Evolutionary conservation across 2,888 invertebrate genomes (phyloP), one percentile per base, ranked within the genome.

Genomic region (Tenthredo distinguenda): DNA sequence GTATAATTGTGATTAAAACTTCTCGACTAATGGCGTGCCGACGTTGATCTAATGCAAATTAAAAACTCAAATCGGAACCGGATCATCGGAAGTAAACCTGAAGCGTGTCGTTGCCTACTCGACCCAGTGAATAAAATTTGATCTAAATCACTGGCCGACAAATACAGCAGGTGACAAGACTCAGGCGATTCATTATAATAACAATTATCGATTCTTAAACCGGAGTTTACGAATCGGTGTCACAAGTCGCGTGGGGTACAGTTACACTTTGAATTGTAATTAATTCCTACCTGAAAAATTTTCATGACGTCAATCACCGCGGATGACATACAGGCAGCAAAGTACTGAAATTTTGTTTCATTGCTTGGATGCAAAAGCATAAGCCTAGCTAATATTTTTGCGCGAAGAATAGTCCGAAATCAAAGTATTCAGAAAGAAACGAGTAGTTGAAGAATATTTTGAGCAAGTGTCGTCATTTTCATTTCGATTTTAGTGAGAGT

Each of bases 41-140:
- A 15, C 26, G 43, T 21, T 55, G 21, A 77, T 34, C 34, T 18
- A 55, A 55, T 77, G 55, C 15, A 55, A 77, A 50, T 55, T 37
- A 12, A 21, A 47, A 74, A 10, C 34, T 15, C 21, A 76, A 47
- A 76, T 76, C 55, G 77, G 31, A 55, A 77, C 77, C 77, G 50
- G 50, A 31, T 55, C 50, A 34, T 50, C 31, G 50, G 77, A 77
- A 77, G 77, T 77, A 34, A 55, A 34, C 7, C 55, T 77, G 31
- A 10, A 31, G 47, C 21, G 55, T 26, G 34, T 5, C 18, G 21
- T 12, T 26, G 18, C 5, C 12, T 37, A 40, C 4, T 31, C 40
- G 47, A 76, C 76, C 26, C 26, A 21, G 40, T 47, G 47, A 26
- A 76, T 47, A 12, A 47, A 26, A 15, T 76, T 26, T 21, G 26